Conservation (phyloP, 2,113 vertebrate species). For the Pongo pygmaeus region DNA sequence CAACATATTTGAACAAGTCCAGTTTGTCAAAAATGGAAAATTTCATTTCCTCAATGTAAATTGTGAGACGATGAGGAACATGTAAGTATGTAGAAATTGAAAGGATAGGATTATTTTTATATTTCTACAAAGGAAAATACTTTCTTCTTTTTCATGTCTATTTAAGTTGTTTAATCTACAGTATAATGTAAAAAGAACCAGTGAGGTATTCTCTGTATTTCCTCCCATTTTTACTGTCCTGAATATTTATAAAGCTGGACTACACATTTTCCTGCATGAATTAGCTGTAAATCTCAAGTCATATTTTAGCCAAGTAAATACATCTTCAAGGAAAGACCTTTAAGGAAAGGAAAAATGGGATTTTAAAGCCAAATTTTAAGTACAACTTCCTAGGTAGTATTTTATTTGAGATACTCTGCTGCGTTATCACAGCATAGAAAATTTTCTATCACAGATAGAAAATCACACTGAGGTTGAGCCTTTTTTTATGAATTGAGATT, state of each 20-base stretch:
- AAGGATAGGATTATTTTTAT: conserved; percentile 44
- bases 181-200: conserved; percentile 63
- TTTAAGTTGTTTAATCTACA: conserved; percentile 41
- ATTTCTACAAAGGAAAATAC: conserved; percentile 38
- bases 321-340: conserved; percentile 56
- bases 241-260: conserved; percentile 81
- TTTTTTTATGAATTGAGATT: conserved; percentile 6
- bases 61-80: not conserved
- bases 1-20: conserved; percentile 32
- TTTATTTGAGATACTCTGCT: conserved; percentile 43
- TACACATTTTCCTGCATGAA: conserved; percentile 70
- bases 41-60: not conserved
- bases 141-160: conserved; percentile 13
- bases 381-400: not conserved
- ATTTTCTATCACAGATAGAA: too few relatives aligned
- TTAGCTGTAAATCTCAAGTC: conserved; percentile 67
- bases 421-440: too few relatives aligned
- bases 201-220: conserved; percentile 63
- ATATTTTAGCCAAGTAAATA: conserved; percentile 55
- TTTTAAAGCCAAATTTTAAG: conserved; percentile 53
- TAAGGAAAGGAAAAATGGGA: conserved; percentile 43
- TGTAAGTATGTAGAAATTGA: not conserved
- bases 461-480: not conserved
- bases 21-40: conserved; percentile 10
- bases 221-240: conserved; percentile 74